Evolutionary conservation across 2,888 invertebrate species (phyloP), one percentile per base, ranked within the genome.

Genomic region (Geotrupes spiniger): DNA sequence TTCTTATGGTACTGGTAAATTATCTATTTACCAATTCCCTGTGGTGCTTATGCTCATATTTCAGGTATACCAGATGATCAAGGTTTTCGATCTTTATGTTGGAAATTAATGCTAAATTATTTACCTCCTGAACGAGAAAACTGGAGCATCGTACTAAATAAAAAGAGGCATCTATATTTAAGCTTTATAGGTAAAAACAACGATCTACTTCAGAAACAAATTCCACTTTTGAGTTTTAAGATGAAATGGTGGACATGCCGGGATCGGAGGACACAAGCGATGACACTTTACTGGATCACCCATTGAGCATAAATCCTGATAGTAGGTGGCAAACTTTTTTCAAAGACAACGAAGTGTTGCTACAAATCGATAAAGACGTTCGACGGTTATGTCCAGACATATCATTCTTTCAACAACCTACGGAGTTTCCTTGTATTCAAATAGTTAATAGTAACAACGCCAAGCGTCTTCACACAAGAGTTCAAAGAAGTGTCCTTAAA

Each of bases 281-380:
- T 63, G 81, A 81, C 6, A 81, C 81, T 2, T 64, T 74, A 41
- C 77, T 78, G 28, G 92, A 93, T 71, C 91, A 99, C 81, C 99
- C 98, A 0, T 75, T 99, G 42, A 96, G 91, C 70, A 86, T 90
- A n/a, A 92, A 90, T 62, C 95, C 97, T 0, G 90, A 92, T 59
- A 96, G 96, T 69, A 87, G 92, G 38, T 99, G 99, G 99, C 87
- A 87, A 63, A 87, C 87, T 2, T 98, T 87, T 73, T 99, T 99
- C 74, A 92, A 89, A 70, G 98, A 99, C 71, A 99, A 99, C 72
- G 96, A 98, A 75, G 94, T 97, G 50, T 76, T 99, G 29, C 74
- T 96, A 33, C 99, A 99, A 78, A 98, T 99, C 62, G 97, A 98
- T 72, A 98, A 97, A 72, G 96, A 97, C 74, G 96, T 95, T 38